phyloP scores from a whole-genome alignment of 2,797 vertebrate species.

The Mallotus villosus region DNA sequence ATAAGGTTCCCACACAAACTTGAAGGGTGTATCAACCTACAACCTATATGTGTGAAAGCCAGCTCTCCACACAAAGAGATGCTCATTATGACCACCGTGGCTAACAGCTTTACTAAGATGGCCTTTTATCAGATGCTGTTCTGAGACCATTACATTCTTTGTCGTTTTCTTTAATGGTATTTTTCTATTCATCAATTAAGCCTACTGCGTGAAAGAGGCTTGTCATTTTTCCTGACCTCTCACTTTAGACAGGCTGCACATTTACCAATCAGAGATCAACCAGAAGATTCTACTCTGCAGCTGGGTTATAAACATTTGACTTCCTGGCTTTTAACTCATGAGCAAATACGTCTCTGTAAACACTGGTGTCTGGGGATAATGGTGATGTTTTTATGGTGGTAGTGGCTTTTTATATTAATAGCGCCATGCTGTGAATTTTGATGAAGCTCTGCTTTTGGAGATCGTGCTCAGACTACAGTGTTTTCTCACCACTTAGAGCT shows the following conservation, averaged over 20 bases:
- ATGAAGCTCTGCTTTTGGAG: conserved; percentile 18
- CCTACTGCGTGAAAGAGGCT: conserved; percentile 13
- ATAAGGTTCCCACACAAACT: not conserved
- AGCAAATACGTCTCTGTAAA: conserved; percentile 1
- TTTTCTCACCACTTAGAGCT: conserved; percentile 24
- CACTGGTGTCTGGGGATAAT: not conserved
- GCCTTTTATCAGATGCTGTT: conserved; percentile 25
- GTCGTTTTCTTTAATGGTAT: conserved; percentile 14
- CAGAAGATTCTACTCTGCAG: conserved; percentile 7
- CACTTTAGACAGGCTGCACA: conserved; percentile 12
- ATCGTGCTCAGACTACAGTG: not conserved
- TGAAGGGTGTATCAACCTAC: not conserved
- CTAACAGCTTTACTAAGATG: conserved; percentile 33
- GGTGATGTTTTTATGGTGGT: conserved; percentile 6
- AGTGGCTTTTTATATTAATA: conserved; percentile 14
- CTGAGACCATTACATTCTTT: conserved; percentile 27
- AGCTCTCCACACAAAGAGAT: conserved; percentile 20
- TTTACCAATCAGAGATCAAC: conserved; percentile 22
- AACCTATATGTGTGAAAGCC: conserved; percentile 1
- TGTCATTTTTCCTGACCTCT: not conserved
- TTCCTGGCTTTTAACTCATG: conserved; percentile 14
- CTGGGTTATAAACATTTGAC: conserved; percentile 22
- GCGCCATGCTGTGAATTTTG: conserved; percentile 20
- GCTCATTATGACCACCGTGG: conserved; percentile 20
- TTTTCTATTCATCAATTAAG: conserved; percentile 22